Evolutionary conservation across 2,113 vertebrate species (phyloP), one percentile per base, ranked within the genome.

Genomic region (Muscicapa adusta): DNA sequence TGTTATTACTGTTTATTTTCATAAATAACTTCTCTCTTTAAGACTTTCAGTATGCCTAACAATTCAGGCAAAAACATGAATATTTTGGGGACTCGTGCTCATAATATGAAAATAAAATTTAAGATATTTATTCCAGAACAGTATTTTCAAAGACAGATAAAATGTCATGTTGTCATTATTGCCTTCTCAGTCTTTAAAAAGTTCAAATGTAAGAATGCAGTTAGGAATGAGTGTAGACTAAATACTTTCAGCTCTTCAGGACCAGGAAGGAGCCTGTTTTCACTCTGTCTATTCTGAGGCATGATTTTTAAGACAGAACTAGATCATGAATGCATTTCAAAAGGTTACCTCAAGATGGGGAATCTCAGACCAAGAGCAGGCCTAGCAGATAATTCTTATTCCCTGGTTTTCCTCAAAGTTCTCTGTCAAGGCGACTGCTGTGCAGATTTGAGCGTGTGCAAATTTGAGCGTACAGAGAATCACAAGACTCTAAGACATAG

Each of bases 401-500:
- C 36, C 45, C 13, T 50, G 33, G 7, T 31, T 85, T 85, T 68
- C 13, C 10, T 80, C 16, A 4, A 40, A 73, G 29, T 43, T 72
- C 14, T 65, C 3, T 24, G 12, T 9, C 6, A 84, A 48, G 5
- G 3, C 73, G 68, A 34, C 16, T 25, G 11, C 10, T 54, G 7
- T 36, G 25, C 8, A 45, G 36, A 66, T 71, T 71, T 56, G 18
- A 67, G 24, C 24, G 13, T 40, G 45, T 0, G 0, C 45, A 47
- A 45, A 66, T 71, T 71, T 56, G 24, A 67, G 24, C 24, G 13
- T 40, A 53, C 0, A 0, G 9, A 6, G 4, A 28, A 20, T 31
- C 75, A 72, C 17, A 72, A 33, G 26, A 57, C 14, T 28, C n/a
- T n/a, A 72, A 53, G 56, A 31, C 19, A 47, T 1, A 60, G 13